Percentiles rank a stretch among this genome's conserved stretches.
phyloP scores from a whole-genome alignment of 2,113 vertebrate species.

The cattle (Bos taurus) region DNA sequence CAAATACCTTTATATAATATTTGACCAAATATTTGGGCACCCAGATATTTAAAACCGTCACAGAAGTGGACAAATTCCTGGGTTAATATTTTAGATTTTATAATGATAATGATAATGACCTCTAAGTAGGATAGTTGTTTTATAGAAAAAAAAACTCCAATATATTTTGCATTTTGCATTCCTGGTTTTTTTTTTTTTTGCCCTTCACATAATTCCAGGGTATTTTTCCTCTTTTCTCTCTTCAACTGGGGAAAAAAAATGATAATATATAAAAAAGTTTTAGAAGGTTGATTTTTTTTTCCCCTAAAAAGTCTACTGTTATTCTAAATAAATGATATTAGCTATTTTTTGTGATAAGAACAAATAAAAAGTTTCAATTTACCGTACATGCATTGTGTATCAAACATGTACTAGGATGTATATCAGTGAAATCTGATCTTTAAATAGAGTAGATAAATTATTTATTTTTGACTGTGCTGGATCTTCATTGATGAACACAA shows the following conservation, averaged over 20 bases:
- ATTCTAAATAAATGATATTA: background rate
- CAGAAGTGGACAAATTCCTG: background rate
- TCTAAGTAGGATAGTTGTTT: background rate
- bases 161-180: constrained; percentile 1
- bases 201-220: background rate
- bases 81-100: background rate
- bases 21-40: background rate
- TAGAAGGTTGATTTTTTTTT: background rate
- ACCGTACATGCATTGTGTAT: background rate
- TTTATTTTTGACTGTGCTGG: background rate
- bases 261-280: background rate
- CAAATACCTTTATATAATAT: background rate
- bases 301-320: background rate
- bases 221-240: background rate
- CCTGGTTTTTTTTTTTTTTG: background rate
- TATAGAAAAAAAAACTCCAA: background rate
- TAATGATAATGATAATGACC: background rate
- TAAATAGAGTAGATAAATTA: background rate
- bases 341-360: background rate
- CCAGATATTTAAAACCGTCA: background rate
- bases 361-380: background rate
- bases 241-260: background rate
- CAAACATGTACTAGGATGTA: background rate
- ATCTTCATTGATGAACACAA: background rate
- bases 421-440: background rate